Evolutionary conservation across 2,113 vertebrate genomes (phyloP), one percentile per base, ranked within the genome.

Genomic region (Rhegmatorhina hoffmannsi): DNA sequence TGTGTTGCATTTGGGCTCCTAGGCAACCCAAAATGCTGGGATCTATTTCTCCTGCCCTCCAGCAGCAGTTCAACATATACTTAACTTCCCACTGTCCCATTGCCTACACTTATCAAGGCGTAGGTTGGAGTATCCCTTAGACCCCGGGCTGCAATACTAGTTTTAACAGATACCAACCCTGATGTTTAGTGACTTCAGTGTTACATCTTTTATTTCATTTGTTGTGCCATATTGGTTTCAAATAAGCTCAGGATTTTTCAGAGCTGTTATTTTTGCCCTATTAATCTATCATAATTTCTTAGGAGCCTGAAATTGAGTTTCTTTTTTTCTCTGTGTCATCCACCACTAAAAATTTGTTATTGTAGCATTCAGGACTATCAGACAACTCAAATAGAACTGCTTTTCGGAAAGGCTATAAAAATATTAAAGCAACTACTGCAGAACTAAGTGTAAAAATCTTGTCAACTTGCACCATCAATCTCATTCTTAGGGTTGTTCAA

Each of bases 61-160:
- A 86, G 60, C 50, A 90, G 50, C 0, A 0, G 0, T 90, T 84
- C 31, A 3, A 76, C 1, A 0, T 36, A 20, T 38, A 6, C 15
- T 81, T 82, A 44, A 60, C 12, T 72, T 36, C 10, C 7, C 34
- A 47, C 36, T 82, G 29, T 84, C 40, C 20, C 10, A 3, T 38
- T 89, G 44, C 50, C 84, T 96, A 38, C 5, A 23, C 13, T 52
- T 84, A 13, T 56, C 13, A 46, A 53, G 24, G 15, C 31, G 20
- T 72, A 26, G 4, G 26, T 84, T 82, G 55, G 68, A 74, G 25
- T 50, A 47, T 59, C 50, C 11, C 23, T 67, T 74, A 75, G 34
- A 13, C 47, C 8, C 11, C 38, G 40, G 34, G 12, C 28, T 90
- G 50, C 29, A 59, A 58, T 13, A 28, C 11, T 72, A 4, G 3